Percentiles rank a stretch among this genome's conserved stretches.
These are phyloP conservation scores for Halocaridina rubra DNA, from an alignment of 2,888 invertebrate species.

Conservation along the genomic window DNA sequence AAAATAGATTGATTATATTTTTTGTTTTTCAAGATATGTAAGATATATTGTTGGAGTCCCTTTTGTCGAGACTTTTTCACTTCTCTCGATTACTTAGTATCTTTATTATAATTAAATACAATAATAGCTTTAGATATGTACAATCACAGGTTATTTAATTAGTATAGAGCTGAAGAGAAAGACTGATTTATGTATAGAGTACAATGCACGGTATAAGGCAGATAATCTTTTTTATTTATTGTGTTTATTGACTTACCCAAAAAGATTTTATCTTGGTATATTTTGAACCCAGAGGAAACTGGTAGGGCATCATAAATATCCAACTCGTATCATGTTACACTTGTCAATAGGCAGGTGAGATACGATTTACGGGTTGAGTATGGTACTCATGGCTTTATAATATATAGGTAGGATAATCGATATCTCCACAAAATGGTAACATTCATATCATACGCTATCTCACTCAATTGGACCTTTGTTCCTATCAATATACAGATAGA, in stretches of 20 bases:
- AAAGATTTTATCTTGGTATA: background rate
- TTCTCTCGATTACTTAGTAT: too few species aligned
- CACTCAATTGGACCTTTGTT: too few species aligned
- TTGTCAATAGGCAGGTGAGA: background rate
- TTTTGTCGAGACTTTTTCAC: background rate
- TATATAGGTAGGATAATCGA: background rate
- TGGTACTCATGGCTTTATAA: background rate
- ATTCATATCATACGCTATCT: too few species aligned
- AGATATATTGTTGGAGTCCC: background rate
- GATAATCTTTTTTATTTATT: constrained; percentile 27
- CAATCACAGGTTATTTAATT: constrained; percentile 29
- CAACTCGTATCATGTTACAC: background rate
- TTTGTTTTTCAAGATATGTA: background rate
- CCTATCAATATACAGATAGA: too few species aligned
- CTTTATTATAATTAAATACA: background rate
- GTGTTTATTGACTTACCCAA: constrained; percentile 46
- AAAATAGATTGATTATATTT: background rate
- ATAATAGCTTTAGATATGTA: background rate
- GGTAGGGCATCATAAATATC: background rate
- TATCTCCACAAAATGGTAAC: too few species aligned
- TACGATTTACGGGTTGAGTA: background rate
- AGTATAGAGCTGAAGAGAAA: constrained; percentile 31
- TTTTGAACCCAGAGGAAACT: background rate
- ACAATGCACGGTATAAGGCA: constrained; percentile 51
- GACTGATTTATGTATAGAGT: constrained; percentile 21